Evolutionary conservation across 2,113 vertebrate species (phyloP).

Genomic region (Tamias sibiricus): DNA sequence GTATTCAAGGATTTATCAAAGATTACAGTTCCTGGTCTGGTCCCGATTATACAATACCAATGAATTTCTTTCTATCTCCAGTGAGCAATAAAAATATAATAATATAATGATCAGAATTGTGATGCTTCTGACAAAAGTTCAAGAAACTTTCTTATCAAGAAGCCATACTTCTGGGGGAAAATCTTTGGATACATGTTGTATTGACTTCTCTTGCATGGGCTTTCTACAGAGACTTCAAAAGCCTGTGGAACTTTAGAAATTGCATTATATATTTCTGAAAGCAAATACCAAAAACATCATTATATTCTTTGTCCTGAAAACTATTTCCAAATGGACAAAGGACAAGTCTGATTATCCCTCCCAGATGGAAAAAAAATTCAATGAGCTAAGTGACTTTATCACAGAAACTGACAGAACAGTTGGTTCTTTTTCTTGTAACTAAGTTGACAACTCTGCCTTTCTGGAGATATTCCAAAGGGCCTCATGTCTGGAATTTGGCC

Average conservation of each 20-base stretch:
- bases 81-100: background rate
- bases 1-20: slow-evolving; percentile 5
- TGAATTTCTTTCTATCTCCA: background rate
- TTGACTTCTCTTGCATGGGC: background rate
- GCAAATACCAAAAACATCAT: slow-evolving; percentile 9
- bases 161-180: background rate
- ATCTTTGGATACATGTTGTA: slow-evolving; percentile 16
- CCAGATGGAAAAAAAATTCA: slow-evolving; percentile 12
- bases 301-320: slow-evolving; percentile 21
- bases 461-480: slow-evolving; percentile 39
- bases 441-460: slow-evolving; percentile 1
- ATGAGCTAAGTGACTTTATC: background rate
- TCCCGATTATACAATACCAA: background rate
- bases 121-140: background rate
- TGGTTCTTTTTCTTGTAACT: background rate
- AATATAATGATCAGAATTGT: background rate
- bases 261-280: slow-evolving; percentile 19
- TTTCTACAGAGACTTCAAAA: slow-evolving; percentile 14
- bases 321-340: slow-evolving; percentile 37
- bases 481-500: slow-evolving; percentile 51
- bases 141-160: background rate
- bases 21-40: background rate
- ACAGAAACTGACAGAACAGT: slow-evolving; percentile 18
- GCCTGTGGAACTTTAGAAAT: background rate
- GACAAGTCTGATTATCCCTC: background rate